Base-by-base conservation (phyloP, 2,797 vertebrate genomes). In the Channallabes apus region DNA sequence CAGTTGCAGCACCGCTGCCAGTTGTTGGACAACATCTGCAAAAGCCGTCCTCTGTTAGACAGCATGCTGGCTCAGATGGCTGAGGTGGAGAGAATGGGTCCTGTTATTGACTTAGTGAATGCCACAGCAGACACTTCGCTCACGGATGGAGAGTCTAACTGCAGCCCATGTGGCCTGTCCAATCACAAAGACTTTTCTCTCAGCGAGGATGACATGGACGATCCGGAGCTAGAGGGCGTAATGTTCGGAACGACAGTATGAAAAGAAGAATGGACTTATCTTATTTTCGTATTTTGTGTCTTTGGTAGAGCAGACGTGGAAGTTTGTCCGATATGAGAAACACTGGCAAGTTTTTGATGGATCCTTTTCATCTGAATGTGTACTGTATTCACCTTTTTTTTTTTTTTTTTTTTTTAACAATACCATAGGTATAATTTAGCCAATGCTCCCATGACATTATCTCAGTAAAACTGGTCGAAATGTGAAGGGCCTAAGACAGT, bases 211-310 rank as follows among this genome's bases (percentile, higher is more conserved):
- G 94, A 95, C 59, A 85, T 91, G 27, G 92, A 90, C 2, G 93
- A 91, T 75, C 88, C 90, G 58, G 93, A 93, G 41, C 58, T 91
- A 27, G 93, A 93, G 5, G 93, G 92, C 58, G 91, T 93, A 29
- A 89, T 91, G 56, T 95, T 96, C 77, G 95, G 95, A 78, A 96
- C 95, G 15, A 96, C 95, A 0, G 96, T 96, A 86, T 96, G 87
- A 86, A 64, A 64, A 32, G 20, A 24, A 20, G 38, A 67, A 59
- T 29, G 4, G n/a, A 32, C 68, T 27, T n/a, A 58, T 83, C 29
- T 46, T 81, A n/a, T 78, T 78, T 56, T 4, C 11, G 1, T 78
- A 7, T 77, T 79, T 67, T 58, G 54, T 76, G 56, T 73, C 51
- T 82, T n/a, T 12, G 54, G 17, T 35, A 35, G 41, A 82, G 24